phyloP scores from a whole-genome alignment of 2,113 vertebrate species.

The Dromiciops gliroides region DNA sequence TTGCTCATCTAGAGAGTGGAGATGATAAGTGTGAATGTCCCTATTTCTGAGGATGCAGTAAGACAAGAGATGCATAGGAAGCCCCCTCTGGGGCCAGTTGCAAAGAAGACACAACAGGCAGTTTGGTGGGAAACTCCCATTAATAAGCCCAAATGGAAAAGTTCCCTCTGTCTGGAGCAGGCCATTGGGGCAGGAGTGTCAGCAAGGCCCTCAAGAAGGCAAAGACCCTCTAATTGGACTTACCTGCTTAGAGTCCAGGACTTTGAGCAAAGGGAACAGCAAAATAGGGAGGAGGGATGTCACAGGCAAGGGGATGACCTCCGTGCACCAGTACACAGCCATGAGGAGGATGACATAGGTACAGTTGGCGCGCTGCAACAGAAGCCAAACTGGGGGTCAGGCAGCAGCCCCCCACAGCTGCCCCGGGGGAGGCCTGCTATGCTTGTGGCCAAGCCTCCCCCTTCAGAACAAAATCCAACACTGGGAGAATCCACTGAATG shows the following conservation, averaged over 20 bases:
- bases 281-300: conserved; percentile 93
- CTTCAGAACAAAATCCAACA: no score
- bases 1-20: background rate
- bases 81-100: background rate
- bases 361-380: conserved; percentile 91
- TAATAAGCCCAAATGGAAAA: background rate
- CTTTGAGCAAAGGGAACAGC: conserved; percentile 94
- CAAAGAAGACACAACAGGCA: background rate
- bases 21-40: background rate
- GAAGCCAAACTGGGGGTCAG: background rate
- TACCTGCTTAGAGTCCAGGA: conserved; percentile 93
- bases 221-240: conserved; percentile 23
- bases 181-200: background rate
- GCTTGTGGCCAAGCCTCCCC: no score
- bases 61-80: no score
- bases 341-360: conserved; percentile 93
- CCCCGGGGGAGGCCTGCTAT: no score
- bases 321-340: conserved; percentile 97
- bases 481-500: no score
- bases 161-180: background rate
- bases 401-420: rapidly evolving
- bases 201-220: background rate
- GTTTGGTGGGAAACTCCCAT: background rate
- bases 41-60: background rate
- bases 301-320: conserved; percentile 93